Evolutionary conservation across 92 coral and sea anemone species (phyloP), one percentile per base, ranked within the genome.

Genomic region (Ricordea florida): DNA sequence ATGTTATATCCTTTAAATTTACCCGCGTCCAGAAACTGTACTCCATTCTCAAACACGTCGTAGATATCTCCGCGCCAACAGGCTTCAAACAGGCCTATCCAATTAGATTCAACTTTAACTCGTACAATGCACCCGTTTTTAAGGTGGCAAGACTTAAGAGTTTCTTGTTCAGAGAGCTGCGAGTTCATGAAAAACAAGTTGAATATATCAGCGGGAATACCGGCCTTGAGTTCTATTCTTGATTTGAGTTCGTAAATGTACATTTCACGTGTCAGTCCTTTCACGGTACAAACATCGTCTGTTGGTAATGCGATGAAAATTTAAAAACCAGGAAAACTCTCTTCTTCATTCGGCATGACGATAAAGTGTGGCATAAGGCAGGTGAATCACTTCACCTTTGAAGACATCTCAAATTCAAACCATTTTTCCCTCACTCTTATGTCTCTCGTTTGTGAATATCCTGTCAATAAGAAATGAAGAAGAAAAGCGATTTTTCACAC

Each of bases 11-110:
- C 97, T 5, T 66, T 69, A 41, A 86, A 78, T n/a, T 85, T 85
- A 25, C 45, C 63, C 31, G 64, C 79, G 31, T 80, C 80, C 17
- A 96, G 35, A 44, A 74, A 86, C 56, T 86, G 97, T 10, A 96
- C 99, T 1, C 99, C 99, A 46, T 96, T 96, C 64, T 96, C 88
- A 26, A 96, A 96, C 10, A 96, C 99, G 15, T 83, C 97, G 55
- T 79, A 96, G 15, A 88, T 74, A 43, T 96, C 97, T 8, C 99
- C 99, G 21, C 90, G 70, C 90, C 93, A 92, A 33, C 99, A 92
- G 4, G 99, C 96, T 43, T 92, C 91, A 57, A 92, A 96, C 15
- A 96, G 51, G 20, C 85, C 89, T 4, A 64, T 35, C 89, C 93
- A 96, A 17, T 82, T 96, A 34, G 81, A 55, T 26, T 96, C 96